Evolutionary conservation across 2,888 invertebrate species (phyloP), one percentile per base, ranked within the genome.

Genomic region (Nemurella pictetii): DNA sequence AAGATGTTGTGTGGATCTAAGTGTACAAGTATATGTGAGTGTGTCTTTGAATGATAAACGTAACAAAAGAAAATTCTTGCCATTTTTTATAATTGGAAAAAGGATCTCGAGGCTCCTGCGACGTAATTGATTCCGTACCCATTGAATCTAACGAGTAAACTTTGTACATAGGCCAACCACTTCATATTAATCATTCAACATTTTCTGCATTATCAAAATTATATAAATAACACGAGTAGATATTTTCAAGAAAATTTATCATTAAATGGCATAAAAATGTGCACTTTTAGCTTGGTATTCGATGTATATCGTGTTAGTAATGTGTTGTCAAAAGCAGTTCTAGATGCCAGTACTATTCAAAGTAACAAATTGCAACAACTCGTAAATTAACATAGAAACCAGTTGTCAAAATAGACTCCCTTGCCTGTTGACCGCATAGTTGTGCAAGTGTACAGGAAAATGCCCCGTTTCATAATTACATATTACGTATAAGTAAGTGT

Each of bases 61-160:
- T 78, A 55, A 82, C 82, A 82, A 82, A 81, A 82, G 30, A 81
- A 32, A n/a, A 82, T 82, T 82, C 82, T 82, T 82, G 82, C 82
- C 82, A 82, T 82, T 82, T 82, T 80, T 82, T 82, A 82, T 82
- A 82, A 82, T 82, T 82, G 72, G 55, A 72, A 82, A 80, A 82
- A 72, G 82, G 72, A 72, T 5, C 20, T 27, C 20, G 55, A 55
- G 82, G 29, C 55, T 82, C 82, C 82, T 55, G 72, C 28, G 82
- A 82, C 82, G 82, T 82, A 82, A 82, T 82, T 82, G 12, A 82
- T 72, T 82, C 82, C 82, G 82, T 82, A 82, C 55, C 82, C 82
- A 82, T 55, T 55, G 32, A 80, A 78, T 78, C 78, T 81, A 81
- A 75, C 28, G 20, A 82, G 27, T 20, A 36, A 55, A 82, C 3